Evolutionary conservation across 1,140 invertebrate genomes (phyloP), one percentile per base, ranked within the genome.

Genomic region (Triops cancriformis): DNA sequence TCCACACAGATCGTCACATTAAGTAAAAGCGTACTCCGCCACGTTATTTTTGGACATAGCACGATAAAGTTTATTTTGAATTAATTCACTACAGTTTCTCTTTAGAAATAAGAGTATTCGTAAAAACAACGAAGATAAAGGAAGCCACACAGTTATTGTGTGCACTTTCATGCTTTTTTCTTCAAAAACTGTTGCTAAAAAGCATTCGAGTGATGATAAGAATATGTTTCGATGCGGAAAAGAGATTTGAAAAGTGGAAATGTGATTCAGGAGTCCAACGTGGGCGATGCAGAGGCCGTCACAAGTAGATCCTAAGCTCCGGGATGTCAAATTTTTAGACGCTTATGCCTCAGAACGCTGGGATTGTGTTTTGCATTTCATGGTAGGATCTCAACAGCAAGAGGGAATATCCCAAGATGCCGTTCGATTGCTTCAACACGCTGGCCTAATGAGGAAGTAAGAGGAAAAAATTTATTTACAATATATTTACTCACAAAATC

Each of bases 341-440:
- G 89, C 90, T 12, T 99, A 99, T 86, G 95, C 96, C 0, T 86
- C 94, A 81, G 94, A 97, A 83, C 86, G 97, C 73, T 99, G 97
- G 97, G 94, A 98, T 85, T 97, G 94, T 84, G 94, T 99, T 11
- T 87, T 99, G 2, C 95, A 98, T 85, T 98, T 96, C 83, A 96
- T 99, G 93, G 96, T 97, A 73, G 95, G 95, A 26, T 94, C 93
- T 10, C 89, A 93, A 42, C 89, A 89, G 81, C 76, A 79, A 74
- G 94, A 96, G 85, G 94, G 93, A 42, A 96, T 98, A 78, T 97
- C 94, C 78, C 90, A 90, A 72, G 96, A 98, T 88, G 95, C 96
- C 73, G 94, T 96, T 7, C 87, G 94, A 81, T 95, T 98, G 79
- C 86, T 99, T 76, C 86, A 96, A 26, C 93, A 97, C 85, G 93